Evolutionary conservation across 2,888 invertebrate genomes (phyloP).

Genomic region (Cryptus armator): DNA sequence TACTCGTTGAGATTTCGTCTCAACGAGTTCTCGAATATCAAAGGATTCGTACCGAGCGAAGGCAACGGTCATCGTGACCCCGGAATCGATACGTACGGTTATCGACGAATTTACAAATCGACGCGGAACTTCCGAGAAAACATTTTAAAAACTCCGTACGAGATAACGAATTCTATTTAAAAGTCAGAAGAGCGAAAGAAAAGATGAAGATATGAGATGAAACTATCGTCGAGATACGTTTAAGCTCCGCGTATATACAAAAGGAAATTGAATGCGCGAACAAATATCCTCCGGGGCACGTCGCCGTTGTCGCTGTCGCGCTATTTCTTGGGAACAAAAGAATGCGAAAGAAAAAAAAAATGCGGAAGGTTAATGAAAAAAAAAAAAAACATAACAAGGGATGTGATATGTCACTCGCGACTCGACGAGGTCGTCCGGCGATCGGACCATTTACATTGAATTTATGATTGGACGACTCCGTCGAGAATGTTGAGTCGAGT

Average conservation of each 20-base stretch:
- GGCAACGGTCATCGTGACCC: slow-evolving; percentile 39
- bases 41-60: slow-evolving; percentile 48
- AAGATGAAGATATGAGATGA: neutral
- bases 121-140: neutral
- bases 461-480: neutral
- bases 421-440: slow-evolving; percentile 44
- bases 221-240: neutral
- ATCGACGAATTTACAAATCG: neutral
- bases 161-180: neutral
- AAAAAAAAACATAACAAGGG: slow-evolving; percentile 35
- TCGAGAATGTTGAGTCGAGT: slow-evolving; percentile 57
- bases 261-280: slow-evolving; percentile 26
- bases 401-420: slow-evolving; percentile 35
- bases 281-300: neutral
- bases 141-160: neutral
- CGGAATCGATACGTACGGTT: slow-evolving; percentile 45
- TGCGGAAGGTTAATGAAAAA: neutral
- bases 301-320: slow-evolving; percentile 13
- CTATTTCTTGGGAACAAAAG: neutral
- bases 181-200: neutral
- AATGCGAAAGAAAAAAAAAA: neutral
- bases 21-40: slow-evolving; percentile 34
- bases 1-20: slow-evolving; percentile 11
- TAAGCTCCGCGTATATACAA: neutral
- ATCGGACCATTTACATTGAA: slow-evolving; percentile 10